Base-by-base conservation (phyloP, 53 echinoderm and acorn worm genomes). In the Luidia sarsii region DNA sequence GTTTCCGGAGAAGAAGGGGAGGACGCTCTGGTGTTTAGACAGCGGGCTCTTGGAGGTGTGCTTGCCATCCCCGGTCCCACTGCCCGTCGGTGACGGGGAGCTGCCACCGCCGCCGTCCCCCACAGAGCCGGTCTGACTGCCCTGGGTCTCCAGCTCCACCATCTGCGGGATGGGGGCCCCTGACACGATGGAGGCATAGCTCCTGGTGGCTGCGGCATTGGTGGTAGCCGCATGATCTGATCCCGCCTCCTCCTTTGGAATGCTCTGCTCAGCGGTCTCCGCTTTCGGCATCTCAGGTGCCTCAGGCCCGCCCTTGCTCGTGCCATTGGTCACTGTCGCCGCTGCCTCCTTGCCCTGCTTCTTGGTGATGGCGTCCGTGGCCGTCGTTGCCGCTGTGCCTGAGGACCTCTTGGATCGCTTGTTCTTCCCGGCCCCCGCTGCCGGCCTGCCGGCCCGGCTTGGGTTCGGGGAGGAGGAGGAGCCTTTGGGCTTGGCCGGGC, bases 1-100 rank as follows among this genome's bases (percentile, higher is more conserved):
- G 48, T 95, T 95, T 6, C 96, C 96, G 31, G 96, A 95, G 50
- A 82, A 86, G 75, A 95, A 95, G 2, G 85, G 86, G 28, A 95
- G 62, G 41, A 83, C 79, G 9, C 81, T 85, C 35, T 79, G 53
- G 34, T 81, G 62, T 57, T 50, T 70, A 1, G 85, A 64, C 64
- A 90, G 64, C 1, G 90, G 85, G 57, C 75, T 86, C 59, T 90
- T 85, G 28, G 81, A 62, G 20, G 18, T 32, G 25, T 72, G 72
- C 41, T 54, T 72, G 54, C 72, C 39, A 22, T 72, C 72, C 24
- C 36, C 39, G 21, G 55, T 22, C 20, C 60, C 70, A 7, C 72
- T 56, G 54, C 72, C 67, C 24, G 43, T 27, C 45, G 25, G 25
- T n/a, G n/a, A n/a, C n/a, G n/a, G n/a, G n/a, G n/a, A n/a, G n/a